A percentile compares a stretch with the other conserved stretches of the same genome.
Evolutionary conservation across 2,888 invertebrate species (phyloP).

Genomic region (Tiphia femorata): DNA sequence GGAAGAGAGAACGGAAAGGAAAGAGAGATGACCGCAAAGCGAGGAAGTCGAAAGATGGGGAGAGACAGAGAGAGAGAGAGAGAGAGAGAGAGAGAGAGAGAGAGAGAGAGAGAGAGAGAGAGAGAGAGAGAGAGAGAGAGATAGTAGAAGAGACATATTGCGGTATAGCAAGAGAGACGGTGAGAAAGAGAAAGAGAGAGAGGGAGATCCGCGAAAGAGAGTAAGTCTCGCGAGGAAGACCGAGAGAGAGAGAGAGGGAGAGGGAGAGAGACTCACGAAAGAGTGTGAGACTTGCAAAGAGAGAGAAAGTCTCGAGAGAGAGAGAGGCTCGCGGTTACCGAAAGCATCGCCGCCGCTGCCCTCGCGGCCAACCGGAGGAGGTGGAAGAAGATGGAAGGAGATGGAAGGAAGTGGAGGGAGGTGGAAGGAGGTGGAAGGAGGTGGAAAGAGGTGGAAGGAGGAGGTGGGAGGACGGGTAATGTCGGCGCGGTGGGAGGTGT

Average conservation of each 20-base stretch:
- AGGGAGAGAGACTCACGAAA: no score
- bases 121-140: background rate
- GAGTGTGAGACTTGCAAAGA: background rate
- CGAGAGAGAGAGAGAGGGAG: conserved; percentile 8
- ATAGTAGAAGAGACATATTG: background rate
- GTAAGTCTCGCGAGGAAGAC: conserved; percentile 19
- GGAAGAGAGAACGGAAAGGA: conserved; percentile 13
- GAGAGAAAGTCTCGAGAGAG: background rate
- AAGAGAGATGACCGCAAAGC: conserved; percentile 11
- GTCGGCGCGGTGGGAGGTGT: no score
- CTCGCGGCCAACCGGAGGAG: no score
- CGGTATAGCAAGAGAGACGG: background rate
- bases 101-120: conserved; percentile 5
- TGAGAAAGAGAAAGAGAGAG: background rate
- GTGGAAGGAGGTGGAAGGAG: conserved; percentile 6
- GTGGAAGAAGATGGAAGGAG: conserved; percentile 20
- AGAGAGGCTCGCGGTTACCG: conserved; percentile 11
- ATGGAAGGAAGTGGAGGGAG: conserved; percentile 24
- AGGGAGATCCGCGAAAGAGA: background rate
- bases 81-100: conserved; percentile 2
- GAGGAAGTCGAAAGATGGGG: background rate
- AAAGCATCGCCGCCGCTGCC: no score
- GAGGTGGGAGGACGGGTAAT: no score
- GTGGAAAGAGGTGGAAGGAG: conserved; percentile 5
- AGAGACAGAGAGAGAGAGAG: conserved; percentile 3